Percentiles rank a stretch among this genome's conserved stretches.
These are phyloP conservation scores for Perca fluviatilis DNA, from an alignment of 2,113 vertebrate species.

Conservation along the genomic window DNA sequence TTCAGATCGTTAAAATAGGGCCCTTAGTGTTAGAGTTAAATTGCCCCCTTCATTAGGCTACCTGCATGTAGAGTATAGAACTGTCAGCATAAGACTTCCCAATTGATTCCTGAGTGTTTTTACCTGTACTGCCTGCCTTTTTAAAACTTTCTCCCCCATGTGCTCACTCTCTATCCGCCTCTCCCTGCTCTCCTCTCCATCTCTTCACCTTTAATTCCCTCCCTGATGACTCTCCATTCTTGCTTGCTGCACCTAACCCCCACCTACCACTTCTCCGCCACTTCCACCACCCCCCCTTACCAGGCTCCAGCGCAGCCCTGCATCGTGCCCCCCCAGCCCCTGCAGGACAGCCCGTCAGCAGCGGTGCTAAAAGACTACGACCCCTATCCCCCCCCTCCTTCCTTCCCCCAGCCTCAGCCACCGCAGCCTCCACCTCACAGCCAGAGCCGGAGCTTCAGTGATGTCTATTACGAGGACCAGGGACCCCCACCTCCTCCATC, in stretches of 20 bases:
- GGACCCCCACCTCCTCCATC: constrained; percentile 55
- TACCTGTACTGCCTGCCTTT: constrained; percentile 50
- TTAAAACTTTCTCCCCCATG: constrained; percentile 41
- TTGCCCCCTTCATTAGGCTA: constrained; percentile 20
- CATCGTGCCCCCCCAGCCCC: constrained; percentile 82
- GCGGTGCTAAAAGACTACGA: constrained; percentile 92
- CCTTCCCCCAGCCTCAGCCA: constrained; percentile 80
- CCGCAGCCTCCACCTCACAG: constrained; percentile 79
- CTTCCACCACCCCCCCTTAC: neutral
- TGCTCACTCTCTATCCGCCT: constrained; percentile 41
- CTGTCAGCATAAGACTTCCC: constrained; percentile 67
- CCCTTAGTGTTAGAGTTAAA: constrained; percentile 39
- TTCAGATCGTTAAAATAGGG: too few species aligned
- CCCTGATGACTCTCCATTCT: constrained; percentile 25
- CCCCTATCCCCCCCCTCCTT: constrained; percentile 93
- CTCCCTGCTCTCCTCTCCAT: constrained; percentile 30
- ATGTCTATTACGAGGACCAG: constrained; percentile 79
- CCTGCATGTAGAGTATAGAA: constrained; percentile 63
- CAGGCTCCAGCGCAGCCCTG: constrained; percentile 93
- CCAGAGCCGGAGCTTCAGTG: constrained; percentile 79
- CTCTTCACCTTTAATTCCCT: constrained; percentile 10
- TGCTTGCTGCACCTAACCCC: constrained; percentile 16
- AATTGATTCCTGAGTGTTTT: constrained; percentile 55
- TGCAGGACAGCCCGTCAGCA: constrained; percentile 90
- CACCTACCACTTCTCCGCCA: neutral